Base-by-base conservation (phyloP, 2,113 vertebrate genomes). In the Equus quagga region DNA sequence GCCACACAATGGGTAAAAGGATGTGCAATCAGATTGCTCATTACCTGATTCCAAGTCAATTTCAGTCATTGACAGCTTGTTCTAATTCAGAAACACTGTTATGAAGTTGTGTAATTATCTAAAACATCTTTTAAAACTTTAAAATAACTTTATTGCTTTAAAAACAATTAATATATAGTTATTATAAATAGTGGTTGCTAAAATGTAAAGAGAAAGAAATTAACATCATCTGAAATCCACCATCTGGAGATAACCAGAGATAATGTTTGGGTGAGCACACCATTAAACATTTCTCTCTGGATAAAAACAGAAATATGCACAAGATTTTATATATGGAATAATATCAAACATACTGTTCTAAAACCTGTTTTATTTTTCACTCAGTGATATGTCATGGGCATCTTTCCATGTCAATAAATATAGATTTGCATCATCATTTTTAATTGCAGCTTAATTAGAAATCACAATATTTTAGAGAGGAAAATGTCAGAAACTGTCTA, bases 381-480 rank as follows among this genome's bases (percentile, higher is more conserved):
- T 92, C n/a, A 94, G 92, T 92, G 96, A 96, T 97, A 97, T 98
- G 96, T 95, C 84, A 98, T 80, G 80, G 97, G 94, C 80, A 97
- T 88, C 58, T 90, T 98, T 98, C 92, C 95, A 94, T 97, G 89
- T 97, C 90, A 89, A 95, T 97, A 96, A 96, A 95, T 96, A 96
- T 90, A 96, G 87, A 97, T 91, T 96, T 96, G 26, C 31, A 98
- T 89, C 81, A 97, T 98, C 90, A 91, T 90, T 98, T 96, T 98
- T 96, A 97, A 98, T 97, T 96, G 87, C 70, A 90, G 46, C 65
- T 96, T 96, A 94, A 94, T 98, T 98, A 84, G 78, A 97, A 96
- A 93, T 79, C 83, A 92, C 73, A 96, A 46, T 86, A 92, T 95
- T 97, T 93, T 97, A 96, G 41, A 93, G 41, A 94, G 54, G 28